These are phyloP conservation scores for Papilio polytes DNA, from an alignment of 1,140 invertebrate species.

Conservation along the genomic window DNA sequence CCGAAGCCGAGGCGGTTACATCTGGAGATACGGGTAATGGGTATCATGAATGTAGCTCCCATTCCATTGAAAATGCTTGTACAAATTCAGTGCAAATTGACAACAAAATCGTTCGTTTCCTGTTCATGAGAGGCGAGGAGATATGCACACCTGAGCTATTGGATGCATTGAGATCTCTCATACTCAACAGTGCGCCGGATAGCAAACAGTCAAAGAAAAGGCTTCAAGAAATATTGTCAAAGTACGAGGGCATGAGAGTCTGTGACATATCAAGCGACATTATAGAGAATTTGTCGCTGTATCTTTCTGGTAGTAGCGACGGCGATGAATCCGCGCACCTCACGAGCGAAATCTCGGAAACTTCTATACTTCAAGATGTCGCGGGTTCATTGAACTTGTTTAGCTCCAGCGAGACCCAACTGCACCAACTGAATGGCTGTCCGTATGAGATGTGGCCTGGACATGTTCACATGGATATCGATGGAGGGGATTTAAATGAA, in stretches of 20 bases:
- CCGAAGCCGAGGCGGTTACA: conserved; percentile 52
- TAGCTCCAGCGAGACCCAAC: conserved; percentile 69
- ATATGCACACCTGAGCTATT: conserved; percentile 74
- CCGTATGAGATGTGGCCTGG: conserved; percentile 76
- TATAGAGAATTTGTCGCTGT: conserved; percentile 70
- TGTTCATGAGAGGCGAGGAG: conserved; percentile 72
- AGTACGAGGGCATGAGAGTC: conserved; percentile 75
- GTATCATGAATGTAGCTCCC: conserved; percentile 56
- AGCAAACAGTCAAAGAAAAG: conserved; percentile 62
- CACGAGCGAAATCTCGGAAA: conserved; percentile 63
- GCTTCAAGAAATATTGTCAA: conserved; percentile 68
- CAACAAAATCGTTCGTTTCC: conserved; percentile 78
- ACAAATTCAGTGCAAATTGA: conserved; percentile 64
- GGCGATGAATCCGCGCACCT: conserved; percentile 58
- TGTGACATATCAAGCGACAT: conserved; percentile 77
- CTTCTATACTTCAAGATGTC: conserved; percentile 73
- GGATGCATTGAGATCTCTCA: conserved; percentile 65
- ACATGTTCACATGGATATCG: conserved; percentile 72
- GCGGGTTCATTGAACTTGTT: conserved; percentile 76
- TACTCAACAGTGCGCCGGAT: conserved; percentile 58
- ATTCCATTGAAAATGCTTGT: conserved; percentile 51
- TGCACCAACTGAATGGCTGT: conserved; percentile 71
- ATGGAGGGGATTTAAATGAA: conserved; percentile 60
- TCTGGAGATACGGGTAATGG: conserved; percentile 50
- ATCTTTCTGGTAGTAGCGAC: conserved; percentile 55